Evolutionary conservation across 2,113 vertebrate species (phyloP).

Genomic region (Arizona elegans): DNA sequence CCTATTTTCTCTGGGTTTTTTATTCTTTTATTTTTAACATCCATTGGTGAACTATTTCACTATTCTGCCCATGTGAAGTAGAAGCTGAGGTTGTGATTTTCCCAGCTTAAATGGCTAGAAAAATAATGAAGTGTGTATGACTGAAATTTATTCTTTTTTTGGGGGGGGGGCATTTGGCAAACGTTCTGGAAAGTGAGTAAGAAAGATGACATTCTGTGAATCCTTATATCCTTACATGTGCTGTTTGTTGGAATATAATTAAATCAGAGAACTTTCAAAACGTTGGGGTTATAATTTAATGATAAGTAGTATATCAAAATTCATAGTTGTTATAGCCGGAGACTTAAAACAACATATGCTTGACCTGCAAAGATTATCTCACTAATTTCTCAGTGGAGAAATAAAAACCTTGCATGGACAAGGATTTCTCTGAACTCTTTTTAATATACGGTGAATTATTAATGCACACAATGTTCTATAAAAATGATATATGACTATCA

Average conservation of each 20-base stretch:
- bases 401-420: not conserved
- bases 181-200: not conserved
- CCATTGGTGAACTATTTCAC: not conserved
- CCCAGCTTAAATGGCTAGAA: not conserved
- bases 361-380: not conserved
- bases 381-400: not conserved
- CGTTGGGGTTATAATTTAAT: not conserved
- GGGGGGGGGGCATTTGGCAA: not conserved
- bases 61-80: not conserved
- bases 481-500: slow-evolving; percentile 13
- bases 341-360: not conserved
- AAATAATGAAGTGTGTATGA: not conserved
- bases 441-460: not conserved
- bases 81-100: not conserved
- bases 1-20: not conserved
- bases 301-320: not conserved
- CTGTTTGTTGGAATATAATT: not conserved
- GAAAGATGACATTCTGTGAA: not conserved
- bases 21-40: not conserved
- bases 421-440: not conserved
- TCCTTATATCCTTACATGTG: not conserved
- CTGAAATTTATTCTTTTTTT: not conserved
- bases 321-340: not conserved
- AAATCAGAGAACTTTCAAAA: not conserved
- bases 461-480: not conserved